Evolutionary conservation across 2,113 vertebrate species (phyloP).

Genomic region (Cichladusa arquata): DNA sequence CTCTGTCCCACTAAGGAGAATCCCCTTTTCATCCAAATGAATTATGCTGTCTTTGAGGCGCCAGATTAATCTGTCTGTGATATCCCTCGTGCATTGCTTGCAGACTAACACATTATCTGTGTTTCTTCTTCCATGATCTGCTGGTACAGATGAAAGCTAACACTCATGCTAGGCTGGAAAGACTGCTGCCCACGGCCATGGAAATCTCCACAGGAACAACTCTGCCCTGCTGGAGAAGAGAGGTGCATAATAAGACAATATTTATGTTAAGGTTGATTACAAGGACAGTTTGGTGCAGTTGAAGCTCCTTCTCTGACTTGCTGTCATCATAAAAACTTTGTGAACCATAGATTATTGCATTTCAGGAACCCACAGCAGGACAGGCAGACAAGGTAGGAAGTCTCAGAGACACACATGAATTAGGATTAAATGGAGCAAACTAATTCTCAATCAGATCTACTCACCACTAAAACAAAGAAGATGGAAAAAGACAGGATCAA

Average conservation of each 20-base stretch:
- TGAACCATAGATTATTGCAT: neutral
- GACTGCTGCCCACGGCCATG: neutral
- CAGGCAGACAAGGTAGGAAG: neutral
- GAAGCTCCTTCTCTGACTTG: neutral
- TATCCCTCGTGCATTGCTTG: neutral
- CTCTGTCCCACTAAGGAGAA: slow-evolving; percentile 2
- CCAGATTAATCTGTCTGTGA: slow-evolving; percentile 54
- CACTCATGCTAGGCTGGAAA: neutral
- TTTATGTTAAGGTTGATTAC: neutral
- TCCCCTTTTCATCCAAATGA: slow-evolving; percentile 42
- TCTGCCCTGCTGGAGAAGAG: neutral
- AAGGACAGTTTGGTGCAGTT: neutral
- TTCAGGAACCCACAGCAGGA: neutral
- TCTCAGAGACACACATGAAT: slow-evolving; percentile 8
- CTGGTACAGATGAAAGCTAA: neutral
- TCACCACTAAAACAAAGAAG: neutral
- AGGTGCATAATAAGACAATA: neutral
- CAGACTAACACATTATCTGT: neutral
- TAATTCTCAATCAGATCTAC: slow-evolving; percentile 36
- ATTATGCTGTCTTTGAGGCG: slow-evolving; percentile 34
- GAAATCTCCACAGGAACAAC: neutral
- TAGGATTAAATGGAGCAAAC: slow-evolving; percentile 53
- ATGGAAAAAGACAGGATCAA: slow-evolving; percentile 48
- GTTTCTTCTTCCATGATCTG: neutral
- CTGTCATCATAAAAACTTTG: neutral